Conservation (phyloP, 2,888 invertebrate species). For the Glomeris marginata region DNA sequence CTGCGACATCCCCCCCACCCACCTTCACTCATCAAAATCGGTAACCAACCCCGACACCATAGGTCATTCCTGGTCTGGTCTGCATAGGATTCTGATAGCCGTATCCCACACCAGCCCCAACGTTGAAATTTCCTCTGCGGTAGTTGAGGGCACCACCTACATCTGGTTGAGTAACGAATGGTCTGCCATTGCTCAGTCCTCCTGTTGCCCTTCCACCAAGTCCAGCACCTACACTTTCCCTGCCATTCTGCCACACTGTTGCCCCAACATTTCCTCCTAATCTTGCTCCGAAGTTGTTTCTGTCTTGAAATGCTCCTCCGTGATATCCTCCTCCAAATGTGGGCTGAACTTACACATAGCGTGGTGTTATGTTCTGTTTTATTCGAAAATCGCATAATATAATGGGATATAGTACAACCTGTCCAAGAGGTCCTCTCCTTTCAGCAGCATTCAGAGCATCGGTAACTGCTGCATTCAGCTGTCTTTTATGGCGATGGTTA, state of each 20-base stretch:
- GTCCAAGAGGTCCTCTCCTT: too few species aligned
- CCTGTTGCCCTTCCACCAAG: neutral
- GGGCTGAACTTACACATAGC: slow-evolving; percentile 9
- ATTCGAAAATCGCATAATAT: too few species aligned
- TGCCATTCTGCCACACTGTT: slow-evolving; percentile 8
- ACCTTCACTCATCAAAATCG: too few species aligned
- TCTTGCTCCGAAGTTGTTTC: slow-evolving; percentile 7
- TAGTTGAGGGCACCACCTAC: slow-evolving; percentile 7
- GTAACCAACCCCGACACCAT: neutral
- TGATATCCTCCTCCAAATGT: slow-evolving; percentile 7
- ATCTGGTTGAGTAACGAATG: slow-evolving; percentile 4
- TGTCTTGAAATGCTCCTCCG: slow-evolving; percentile 5
- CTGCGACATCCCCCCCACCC: too few species aligned
- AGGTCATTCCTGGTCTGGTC: neutral
- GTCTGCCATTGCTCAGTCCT: slow-evolving; percentile 4
- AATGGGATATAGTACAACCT: too few species aligned
- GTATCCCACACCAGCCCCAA: neutral
- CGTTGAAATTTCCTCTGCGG: slow-evolving; percentile 5
- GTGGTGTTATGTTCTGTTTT: too few species aligned
- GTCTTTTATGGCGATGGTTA: too few species aligned
- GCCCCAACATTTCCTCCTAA: slow-evolving; percentile 8
- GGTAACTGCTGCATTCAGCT: too few species aligned
- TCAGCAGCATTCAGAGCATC: too few species aligned
- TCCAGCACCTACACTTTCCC: slow-evolving; percentile 7
- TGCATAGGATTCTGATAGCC: neutral